phyloP scores from a whole-genome alignment of 2,113 vertebrate genomes.

The Zosterops japonicus region DNA sequence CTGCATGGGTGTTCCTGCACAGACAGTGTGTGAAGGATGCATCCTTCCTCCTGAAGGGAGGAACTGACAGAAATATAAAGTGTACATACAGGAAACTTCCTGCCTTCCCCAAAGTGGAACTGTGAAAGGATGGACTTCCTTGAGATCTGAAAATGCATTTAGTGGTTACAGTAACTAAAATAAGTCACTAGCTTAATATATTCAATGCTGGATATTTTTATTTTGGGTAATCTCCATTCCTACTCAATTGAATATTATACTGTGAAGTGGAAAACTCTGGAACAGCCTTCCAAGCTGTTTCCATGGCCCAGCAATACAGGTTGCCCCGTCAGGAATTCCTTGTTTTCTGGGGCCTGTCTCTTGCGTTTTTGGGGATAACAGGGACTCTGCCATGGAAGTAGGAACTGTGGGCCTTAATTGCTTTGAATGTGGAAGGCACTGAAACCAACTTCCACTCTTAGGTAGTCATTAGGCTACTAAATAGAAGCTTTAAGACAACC shows the following conservation, averaged over 20 bases:
- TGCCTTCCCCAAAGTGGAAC: neutral
- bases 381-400: neutral
- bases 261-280: neutral
- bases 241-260: neutral
- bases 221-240: neutral
- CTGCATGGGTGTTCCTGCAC: neutral
- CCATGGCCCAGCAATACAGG: neutral
- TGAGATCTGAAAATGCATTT: neutral
- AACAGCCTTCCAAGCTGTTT: neutral
- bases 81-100: neutral
- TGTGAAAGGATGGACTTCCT: neutral
- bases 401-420: neutral
- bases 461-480: neutral
- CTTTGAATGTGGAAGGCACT: neutral
- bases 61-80: neutral
- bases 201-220: neutral
- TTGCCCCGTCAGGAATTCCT: neutral
- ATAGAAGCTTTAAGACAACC: neutral
- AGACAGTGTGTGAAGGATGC: fast-evolving
- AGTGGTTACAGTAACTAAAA: neutral
- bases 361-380: fast-evolving
- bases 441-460: neutral
- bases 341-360: neutral
- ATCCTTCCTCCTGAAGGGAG: neutral
- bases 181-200: neutral